These are phyloP conservation scores for Cerastoderma edule DNA, from an alignment of 2,888 invertebrate genomes.

Conservation along the genomic window DNA sequence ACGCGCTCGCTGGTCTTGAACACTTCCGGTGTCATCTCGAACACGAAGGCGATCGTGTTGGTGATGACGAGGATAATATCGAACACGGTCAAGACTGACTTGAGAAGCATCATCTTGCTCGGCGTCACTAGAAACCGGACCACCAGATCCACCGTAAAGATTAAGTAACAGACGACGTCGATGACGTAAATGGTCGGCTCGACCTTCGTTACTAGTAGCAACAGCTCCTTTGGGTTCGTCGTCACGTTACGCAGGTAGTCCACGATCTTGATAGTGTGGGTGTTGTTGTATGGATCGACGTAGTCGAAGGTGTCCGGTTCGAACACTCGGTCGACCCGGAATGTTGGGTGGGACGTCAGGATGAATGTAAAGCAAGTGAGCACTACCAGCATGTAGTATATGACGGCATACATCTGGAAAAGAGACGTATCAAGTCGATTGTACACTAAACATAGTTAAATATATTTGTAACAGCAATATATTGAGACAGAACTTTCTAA, in stretches of 20 bases:
- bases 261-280: background rate
- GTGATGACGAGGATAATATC: conserved; percentile 49
- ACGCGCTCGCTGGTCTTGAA: background rate
- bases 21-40: conserved; percentile 3
- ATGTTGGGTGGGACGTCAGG: conserved; percentile 49
- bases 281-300: background rate
- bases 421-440: too few species aligned
- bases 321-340: conserved; percentile 28
- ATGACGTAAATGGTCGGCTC: conserved; percentile 59
- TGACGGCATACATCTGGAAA: conserved; percentile 32
- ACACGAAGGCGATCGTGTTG: conserved; percentile 36
- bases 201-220: conserved; percentile 26
- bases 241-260: conserved; percentile 1
- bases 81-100: conserved; percentile 34
- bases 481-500: too few species aligned
- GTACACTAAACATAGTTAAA: too few species aligned
- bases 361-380: conserved; percentile 48
- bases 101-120: conserved; percentile 55
- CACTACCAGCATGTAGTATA: conserved; percentile 42
- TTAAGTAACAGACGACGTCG: conserved; percentile 65
- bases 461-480: too few species aligned
- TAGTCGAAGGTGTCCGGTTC: conserved; percentile 3
- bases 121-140: conserved; percentile 65
- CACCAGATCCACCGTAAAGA: conserved; percentile 74
- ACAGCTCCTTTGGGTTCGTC: conserved; percentile 21